Evolutionary conservation across 2,113 vertebrate genomes (phyloP).

Genomic region (Zosterops hypoxanthus): DNA sequence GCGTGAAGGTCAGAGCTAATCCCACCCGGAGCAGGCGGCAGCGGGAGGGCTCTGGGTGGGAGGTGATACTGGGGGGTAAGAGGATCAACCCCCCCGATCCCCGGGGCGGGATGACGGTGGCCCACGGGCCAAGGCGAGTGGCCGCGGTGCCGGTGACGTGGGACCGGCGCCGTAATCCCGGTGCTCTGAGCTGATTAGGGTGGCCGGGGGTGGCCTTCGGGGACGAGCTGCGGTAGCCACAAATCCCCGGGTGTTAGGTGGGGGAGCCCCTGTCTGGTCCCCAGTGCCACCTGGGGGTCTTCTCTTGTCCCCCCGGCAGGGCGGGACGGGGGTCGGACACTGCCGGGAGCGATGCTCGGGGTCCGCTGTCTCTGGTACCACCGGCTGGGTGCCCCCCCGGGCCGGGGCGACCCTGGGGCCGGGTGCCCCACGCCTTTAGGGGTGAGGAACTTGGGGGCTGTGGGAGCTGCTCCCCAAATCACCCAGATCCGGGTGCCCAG

Average conservation of each 20-base stretch:
- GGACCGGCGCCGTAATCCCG: neutral
- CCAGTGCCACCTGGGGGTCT: neutral
- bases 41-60: neutral
- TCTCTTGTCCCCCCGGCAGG: neutral
- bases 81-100: neutral
- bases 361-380: neutral
- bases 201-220: neutral
- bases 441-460: neutral
- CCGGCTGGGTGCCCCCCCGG: rapidly evolving
- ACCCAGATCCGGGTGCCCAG: no score
- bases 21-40: neutral
- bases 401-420: rapidly evolving
- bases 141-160: neutral
- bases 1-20: slow-evolving; percentile 14
- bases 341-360: neutral
- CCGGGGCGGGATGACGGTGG: neutral
- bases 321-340: neutral
- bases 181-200: slow-evolving; percentile 32
- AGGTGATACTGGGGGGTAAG: neutral
- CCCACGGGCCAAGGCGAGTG: neutral
- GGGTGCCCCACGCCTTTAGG: neutral
- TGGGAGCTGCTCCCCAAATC: neutral
- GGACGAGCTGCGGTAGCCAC: neutral
- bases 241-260: neutral
- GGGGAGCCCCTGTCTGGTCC: neutral